Percentiles rank a stretch among this genome's conserved stretches.
Evolutionary conservation across 2,888 invertebrate species (phyloP).

Genomic region (Malthinus seriepunctatus): DNA sequence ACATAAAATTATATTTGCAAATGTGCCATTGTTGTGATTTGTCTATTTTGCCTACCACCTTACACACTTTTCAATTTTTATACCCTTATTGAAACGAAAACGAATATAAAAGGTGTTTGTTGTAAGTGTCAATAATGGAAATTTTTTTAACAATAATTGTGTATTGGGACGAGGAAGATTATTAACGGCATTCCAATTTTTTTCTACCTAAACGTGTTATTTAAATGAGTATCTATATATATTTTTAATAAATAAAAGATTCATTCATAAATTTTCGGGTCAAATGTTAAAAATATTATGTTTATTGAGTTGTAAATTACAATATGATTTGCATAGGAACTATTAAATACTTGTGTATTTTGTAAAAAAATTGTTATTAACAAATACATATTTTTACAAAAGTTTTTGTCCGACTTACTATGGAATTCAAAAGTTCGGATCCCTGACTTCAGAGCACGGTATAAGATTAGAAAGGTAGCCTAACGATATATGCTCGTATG

Average conservation of each 20-base stretch:
- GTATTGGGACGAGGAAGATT: neutral
- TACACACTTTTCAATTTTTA: too few relatives aligned
- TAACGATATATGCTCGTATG: too few relatives aligned
- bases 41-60: slow-evolving; percentile 14
- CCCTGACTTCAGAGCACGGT: too few relatives aligned
- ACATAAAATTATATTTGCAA: slow-evolving; percentile 26
- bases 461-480: too few relatives aligned
- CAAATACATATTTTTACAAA: too few relatives aligned
- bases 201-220: slow-evolving; percentile 16
- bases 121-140: neutral
- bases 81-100: neutral
- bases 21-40: slow-evolving; percentile 23
- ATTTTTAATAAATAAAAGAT: slow-evolving; percentile 19
- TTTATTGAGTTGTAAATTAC: slow-evolving; percentile 22
- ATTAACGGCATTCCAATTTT: neutral
- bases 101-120: neutral
- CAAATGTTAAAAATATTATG: slow-evolving; percentile 18
- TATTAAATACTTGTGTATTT: too few relatives aligned
- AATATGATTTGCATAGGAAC: neutral
- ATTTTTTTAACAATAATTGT: neutral
- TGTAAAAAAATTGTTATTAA: too few relatives aligned
- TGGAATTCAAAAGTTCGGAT: too few relatives aligned
- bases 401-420: too few relatives aligned
- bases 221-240: slow-evolving; percentile 15
- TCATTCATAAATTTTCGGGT: slow-evolving; percentile 27